These are phyloP conservation scores for Drosophila formosana DNA, from an alignment of 2,888 invertebrate genomes.

Conservation along the genomic window DNA sequence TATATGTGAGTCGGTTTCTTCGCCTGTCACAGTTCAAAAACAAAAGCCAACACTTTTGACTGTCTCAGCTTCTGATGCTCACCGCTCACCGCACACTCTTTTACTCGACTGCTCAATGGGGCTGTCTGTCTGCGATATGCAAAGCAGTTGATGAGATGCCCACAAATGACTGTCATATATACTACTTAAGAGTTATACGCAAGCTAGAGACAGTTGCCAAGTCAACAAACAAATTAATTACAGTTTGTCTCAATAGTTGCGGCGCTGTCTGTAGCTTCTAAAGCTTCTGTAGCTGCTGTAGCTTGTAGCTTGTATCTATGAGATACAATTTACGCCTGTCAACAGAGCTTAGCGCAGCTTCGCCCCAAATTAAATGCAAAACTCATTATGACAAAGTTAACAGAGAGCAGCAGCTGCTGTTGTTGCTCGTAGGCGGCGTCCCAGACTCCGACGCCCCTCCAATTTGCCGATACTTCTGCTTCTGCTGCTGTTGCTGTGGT, in stretches of 20 bases:
- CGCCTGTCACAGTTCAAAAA: constrained; percentile 49
- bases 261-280: constrained; percentile 16
- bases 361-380: constrained; percentile 75
- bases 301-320: constrained; percentile 50
- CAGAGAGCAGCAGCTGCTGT: constrained; percentile 59
- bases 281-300: not conserved
- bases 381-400: constrained; percentile 79
- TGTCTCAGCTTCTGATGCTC: not conserved
- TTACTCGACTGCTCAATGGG: constrained; percentile 3
- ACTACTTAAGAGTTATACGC: constrained; percentile 47
- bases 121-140: constrained; percentile 57
- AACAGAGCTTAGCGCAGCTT: constrained; percentile 69
- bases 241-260: constrained; percentile 76
- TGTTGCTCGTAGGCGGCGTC: not conserved
- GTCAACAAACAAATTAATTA: constrained; percentile 80
- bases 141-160: constrained; percentile 69
- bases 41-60: constrained; percentile 50
- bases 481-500: constrained; percentile 57
- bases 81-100: not conserved
- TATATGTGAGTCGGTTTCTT: constrained; percentile 35
- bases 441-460: not conserved
- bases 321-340: constrained; percentile 68
- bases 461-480: constrained; percentile 16
- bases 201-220: constrained; percentile 65
- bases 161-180: constrained; percentile 67